Conservation (phyloP, 2,888 invertebrate genomes). For the Neuroscelio doddi region DNA sequence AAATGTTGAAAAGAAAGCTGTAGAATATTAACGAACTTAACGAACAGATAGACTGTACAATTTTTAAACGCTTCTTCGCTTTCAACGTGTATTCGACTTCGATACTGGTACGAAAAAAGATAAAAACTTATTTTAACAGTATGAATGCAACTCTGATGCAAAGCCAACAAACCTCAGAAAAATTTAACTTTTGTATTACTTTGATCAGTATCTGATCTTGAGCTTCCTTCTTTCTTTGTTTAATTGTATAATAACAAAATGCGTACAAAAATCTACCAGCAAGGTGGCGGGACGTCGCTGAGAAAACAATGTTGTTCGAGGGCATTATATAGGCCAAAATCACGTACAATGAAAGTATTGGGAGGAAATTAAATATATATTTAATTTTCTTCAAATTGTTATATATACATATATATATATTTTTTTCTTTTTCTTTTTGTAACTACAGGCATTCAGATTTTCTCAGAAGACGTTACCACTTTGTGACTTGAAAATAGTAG, state of each 20-base stretch:
- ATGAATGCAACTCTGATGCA: background rate
- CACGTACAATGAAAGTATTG: too few species aligned
- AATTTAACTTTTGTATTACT: slow-evolving; percentile 35
- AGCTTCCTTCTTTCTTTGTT: slow-evolving; percentile 40
- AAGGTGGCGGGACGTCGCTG: background rate
- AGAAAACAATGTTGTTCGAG: background rate
- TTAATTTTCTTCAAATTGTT: too few species aligned
- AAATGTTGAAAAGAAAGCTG: too few species aligned
- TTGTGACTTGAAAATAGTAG: too few species aligned
- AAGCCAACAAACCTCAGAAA: slow-evolving; percentile 23
- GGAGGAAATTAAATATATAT: too few species aligned
- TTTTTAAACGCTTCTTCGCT: slow-evolving; percentile 13
- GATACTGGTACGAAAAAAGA: background rate
- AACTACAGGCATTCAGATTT: too few species aligned
- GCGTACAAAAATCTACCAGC: slow-evolving; percentile 11
- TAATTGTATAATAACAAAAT: slow-evolving; percentile 16
- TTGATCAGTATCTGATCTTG: slow-evolving; percentile 42
- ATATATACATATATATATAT: too few species aligned
- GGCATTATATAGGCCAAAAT: too few species aligned
- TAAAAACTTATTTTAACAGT: slow-evolving; percentile 12
- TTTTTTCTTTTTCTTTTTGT: too few species aligned
- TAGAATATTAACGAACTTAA: too few species aligned
- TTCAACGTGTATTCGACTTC: slow-evolving; percentile 4
- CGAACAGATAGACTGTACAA: slow-evolving; percentile 1
- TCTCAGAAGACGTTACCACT: too few species aligned